Conservation (phyloP, 2,113 vertebrate genomes). For the Alligator sinensis region DNA sequence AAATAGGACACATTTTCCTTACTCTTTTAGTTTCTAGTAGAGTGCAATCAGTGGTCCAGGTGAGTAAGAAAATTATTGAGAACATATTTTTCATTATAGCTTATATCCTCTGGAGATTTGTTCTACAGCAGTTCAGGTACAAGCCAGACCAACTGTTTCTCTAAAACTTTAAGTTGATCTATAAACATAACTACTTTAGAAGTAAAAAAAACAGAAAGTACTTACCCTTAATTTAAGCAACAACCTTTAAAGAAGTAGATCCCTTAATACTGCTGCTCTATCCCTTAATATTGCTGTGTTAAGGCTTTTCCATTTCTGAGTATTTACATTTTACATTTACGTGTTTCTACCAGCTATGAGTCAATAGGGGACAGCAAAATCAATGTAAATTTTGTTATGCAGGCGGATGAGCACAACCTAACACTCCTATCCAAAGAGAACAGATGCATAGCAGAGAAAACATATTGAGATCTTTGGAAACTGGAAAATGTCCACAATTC, state of each 20-base stretch:
- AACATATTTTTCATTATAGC: not conserved
- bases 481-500: too few relatives aligned
- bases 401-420: not conserved
- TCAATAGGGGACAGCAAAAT: not conserved
- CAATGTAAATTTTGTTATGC: not conserved
- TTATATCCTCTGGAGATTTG: not conserved
- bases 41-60: not conserved
- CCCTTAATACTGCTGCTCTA: too few relatives aligned
- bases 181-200: not conserved
- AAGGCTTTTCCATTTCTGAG: not conserved
- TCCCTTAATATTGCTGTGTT: not conserved
- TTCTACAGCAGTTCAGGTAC: not conserved
- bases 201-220: not conserved
- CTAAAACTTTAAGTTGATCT: not conserved
- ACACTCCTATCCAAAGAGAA: not conserved
- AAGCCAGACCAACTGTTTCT: not conserved
- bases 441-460: not conserved
- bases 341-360: not conserved
- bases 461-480: not conserved
- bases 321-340: not conserved
- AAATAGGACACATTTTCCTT: not conserved
- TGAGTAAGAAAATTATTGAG: not conserved
- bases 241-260: too few relatives aligned
- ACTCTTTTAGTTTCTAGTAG: not conserved
- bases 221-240: not conserved